Evolutionary conservation across 1,140 invertebrate genomes (phyloP).

Genomic region (Glossosoma conforme): DNA sequence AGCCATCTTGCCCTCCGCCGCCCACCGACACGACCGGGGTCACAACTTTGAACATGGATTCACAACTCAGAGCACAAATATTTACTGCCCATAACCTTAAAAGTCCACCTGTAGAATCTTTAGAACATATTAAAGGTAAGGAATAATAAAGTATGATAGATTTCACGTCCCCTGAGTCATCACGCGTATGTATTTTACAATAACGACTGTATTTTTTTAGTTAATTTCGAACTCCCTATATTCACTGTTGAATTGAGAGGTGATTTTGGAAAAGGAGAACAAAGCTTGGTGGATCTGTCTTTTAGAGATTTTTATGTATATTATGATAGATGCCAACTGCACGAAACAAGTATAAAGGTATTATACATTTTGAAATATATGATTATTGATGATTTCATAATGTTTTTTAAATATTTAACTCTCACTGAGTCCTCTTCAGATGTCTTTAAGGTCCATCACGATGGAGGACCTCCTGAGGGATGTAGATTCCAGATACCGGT

Average conservation of each 20-base stretch:
- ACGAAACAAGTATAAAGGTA: slow-evolving; percentile 66
- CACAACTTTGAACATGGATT: slow-evolving; percentile 55
- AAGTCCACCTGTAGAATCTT: slow-evolving; percentile 11
- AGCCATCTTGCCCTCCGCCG: slow-evolving; percentile 32
- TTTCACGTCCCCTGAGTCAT: neutral
- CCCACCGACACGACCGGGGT: slow-evolving; percentile 37
- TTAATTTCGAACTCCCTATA: slow-evolving; percentile 65
- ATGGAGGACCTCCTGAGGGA: slow-evolving; percentile 85
- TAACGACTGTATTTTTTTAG: slow-evolving; percentile 38
- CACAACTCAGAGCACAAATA: slow-evolving; percentile 52
- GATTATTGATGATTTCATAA: neutral
- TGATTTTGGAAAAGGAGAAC: slow-evolving; percentile 57
- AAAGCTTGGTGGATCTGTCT: slow-evolving; percentile 73
- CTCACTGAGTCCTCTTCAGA: slow-evolving; percentile 41
- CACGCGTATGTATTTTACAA: neutral
- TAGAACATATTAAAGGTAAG: slow-evolving; percentile 27
- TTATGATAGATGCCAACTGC: slow-evolving; percentile 60
- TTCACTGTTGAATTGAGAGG: slow-evolving; percentile 69
- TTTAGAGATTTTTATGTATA: slow-evolving; percentile 77
- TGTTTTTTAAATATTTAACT: too few relatives aligned
- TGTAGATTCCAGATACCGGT: slow-evolving; percentile 69
- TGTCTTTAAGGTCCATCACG: slow-evolving; percentile 73
- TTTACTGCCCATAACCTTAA: slow-evolving; percentile 28
- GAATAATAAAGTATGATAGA: neutral
- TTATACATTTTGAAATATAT: neutral